A percentile compares a stretch with the other conserved stretches of the same genome.
These are phyloP conservation scores for Rhynchophorus ferrugineus DNA, from an alignment of 1,140 invertebrate genomes.

Conservation along the genomic window DNA sequence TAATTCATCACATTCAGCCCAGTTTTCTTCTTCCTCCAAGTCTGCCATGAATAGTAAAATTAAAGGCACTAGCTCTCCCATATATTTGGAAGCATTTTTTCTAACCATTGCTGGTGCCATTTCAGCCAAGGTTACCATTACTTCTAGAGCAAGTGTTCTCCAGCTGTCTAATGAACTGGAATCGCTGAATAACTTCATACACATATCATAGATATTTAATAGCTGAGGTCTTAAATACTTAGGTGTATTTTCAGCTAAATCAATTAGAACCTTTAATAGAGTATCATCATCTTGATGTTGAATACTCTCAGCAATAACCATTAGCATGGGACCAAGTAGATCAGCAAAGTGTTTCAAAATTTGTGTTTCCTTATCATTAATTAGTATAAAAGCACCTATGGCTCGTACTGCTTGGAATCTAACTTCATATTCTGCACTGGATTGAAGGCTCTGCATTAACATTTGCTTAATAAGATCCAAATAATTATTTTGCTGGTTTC, in stretches of 20 bases:
- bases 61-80: slow-evolving; percentile 69
- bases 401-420: slow-evolving; percentile 75
- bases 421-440: slow-evolving; percentile 61
- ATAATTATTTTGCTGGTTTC: slow-evolving; percentile 88
- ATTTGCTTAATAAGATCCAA: slow-evolving; percentile 92
- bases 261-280: slow-evolving; percentile 85
- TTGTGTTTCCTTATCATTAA: slow-evolving; percentile 81
- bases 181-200: slow-evolving; percentile 77
- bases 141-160: slow-evolving; percentile 87
- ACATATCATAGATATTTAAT: slow-evolving; percentile 81
- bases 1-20: slow-evolving; percentile 71
- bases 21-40: slow-evolving; percentile 86
- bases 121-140: slow-evolving; percentile 90
- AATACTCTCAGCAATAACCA: slow-evolving; percentile 72
- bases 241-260: slow-evolving; percentile 86
- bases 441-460: slow-evolving; percentile 72
- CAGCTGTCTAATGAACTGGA: slow-evolving; percentile 72
- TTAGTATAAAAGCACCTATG: slow-evolving; percentile 81
- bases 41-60: slow-evolving; percentile 96
- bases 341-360: slow-evolving; percentile 85
- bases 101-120: slow-evolving; percentile 92
- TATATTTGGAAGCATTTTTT: slow-evolving; percentile 76
- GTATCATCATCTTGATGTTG: slow-evolving; percentile 82
- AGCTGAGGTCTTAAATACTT: slow-evolving; percentile 86
- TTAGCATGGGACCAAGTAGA: slow-evolving; percentile 60